Base-by-base conservation (phyloP, 2,888 invertebrate species). In the Anthrax anthrax region DNA sequence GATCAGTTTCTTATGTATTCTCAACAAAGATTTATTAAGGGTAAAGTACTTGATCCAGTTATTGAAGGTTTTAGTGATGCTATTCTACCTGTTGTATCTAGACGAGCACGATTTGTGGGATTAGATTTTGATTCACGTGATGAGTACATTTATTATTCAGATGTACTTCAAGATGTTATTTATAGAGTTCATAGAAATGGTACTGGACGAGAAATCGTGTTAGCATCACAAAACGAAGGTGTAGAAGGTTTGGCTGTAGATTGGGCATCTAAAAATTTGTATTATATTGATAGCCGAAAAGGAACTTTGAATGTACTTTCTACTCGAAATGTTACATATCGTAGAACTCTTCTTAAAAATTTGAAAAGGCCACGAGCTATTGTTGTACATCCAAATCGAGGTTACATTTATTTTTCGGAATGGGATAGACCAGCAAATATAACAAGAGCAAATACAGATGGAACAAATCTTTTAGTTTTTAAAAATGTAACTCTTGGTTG, bases 381-480 rank as follows among this genome's bases (percentile, higher is more conserved):
- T 49, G 96, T 94, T 0, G 90, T 96, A 0, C 95, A 97, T 69
- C 97, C 97, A 0, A 92, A 92, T 61, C 84, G 83, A 60, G 95
- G 95, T 55, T 90, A 75, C 58, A 82, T 96, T 43, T 96, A 94
- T 71, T 96, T 89, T 73, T 87, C 94, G 0, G 95, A 96, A 64
- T 94, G 95, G 88, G 91, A 91, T 60, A 77, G 94, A 4, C 95
- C 95, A 0, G 95, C 96, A 0, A 95, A 95, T 63, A 97, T 97
- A 51, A 94, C 90, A 48, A 75, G 96, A 54, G 90, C 94, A 0
- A 81, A 84, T 57, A 80, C 89, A 0, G 96, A 98, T 60, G 97
- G 96, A 2, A 81, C 79, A 1, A 85, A 85, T 54, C 72, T 92
- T 18, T 71, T 86, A 4, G 86, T 92, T 0, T 95, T 96, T 61